Conservation (phyloP, 2,888 invertebrate species). For the Geophilus truncorum region DNA sequence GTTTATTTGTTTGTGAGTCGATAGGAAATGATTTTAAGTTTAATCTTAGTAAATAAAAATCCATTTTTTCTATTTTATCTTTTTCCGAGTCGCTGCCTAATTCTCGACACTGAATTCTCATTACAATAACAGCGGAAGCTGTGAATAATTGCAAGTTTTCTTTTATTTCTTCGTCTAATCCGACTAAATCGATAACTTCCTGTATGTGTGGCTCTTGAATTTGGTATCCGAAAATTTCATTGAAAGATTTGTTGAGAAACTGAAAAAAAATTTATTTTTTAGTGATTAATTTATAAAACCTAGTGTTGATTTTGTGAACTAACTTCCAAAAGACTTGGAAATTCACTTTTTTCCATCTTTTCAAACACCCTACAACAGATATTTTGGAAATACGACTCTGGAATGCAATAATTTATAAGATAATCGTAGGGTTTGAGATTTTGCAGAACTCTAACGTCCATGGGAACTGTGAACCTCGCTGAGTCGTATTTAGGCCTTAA, state of each 20-base stretch:
- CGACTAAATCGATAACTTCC: neutral
- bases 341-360: neutral
- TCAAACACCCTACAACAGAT: neutral
- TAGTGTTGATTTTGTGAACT: neutral
- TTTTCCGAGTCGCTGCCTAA: neutral
- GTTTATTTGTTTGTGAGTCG: slow-evolving; percentile 2
- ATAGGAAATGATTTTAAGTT: neutral
- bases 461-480: neutral
- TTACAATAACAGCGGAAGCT: neutral
- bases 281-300: neutral
- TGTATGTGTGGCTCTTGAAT: neutral
- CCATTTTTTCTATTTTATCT: slow-evolving; percentile 7
- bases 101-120: neutral
- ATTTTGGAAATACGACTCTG: neutral
- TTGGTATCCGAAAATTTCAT: neutral
- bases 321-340: neutral
- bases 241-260: neutral
- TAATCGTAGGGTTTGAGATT: neutral
- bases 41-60: neutral
- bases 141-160: neutral
- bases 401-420: neutral
- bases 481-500: neutral
- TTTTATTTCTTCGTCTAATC: neutral
- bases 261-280: no score
- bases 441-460: neutral